Conservation (phyloP, 2,888 invertebrate genomes). For the Perizoma flavofasciatum region DNA sequence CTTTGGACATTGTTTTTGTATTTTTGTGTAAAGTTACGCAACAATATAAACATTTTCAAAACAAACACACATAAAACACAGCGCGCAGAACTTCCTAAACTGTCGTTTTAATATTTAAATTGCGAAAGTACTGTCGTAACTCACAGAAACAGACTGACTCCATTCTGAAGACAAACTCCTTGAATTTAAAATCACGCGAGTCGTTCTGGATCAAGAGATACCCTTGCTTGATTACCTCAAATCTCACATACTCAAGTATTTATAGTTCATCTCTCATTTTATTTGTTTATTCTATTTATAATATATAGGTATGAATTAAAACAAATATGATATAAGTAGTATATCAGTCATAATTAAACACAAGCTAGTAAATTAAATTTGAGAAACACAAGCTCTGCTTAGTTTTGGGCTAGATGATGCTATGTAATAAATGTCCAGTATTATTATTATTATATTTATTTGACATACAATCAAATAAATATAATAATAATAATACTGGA, state of each 20-base stretch:
- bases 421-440: too few species aligned
- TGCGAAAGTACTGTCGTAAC: conserved; percentile 25
- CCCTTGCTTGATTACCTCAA: conserved; percentile 44
- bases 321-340: too few species aligned
- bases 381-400: too few species aligned
- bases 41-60: conserved; percentile 4
- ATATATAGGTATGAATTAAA: too few species aligned
- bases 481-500: too few species aligned
- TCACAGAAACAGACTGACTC: conserved; percentile 27
- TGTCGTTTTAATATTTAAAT: conserved; percentile 31
- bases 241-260: conserved; percentile 40
- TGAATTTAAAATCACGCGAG: conserved; percentile 35
- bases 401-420: too few species aligned
- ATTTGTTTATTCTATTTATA: too few species aligned
- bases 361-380: too few species aligned
- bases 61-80: conserved; percentile 25
- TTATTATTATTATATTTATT: too few species aligned
- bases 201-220: conserved; percentile 20
- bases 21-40: not conserved
- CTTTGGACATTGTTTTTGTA: too few species aligned
- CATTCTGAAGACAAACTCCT: conserved; percentile 32
- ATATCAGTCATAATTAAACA: too few species aligned
- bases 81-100: conserved; percentile 21
- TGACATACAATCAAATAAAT: too few species aligned
- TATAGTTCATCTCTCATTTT: conserved; percentile 4